phyloP scores from a whole-genome alignment of 1,140 invertebrate genomes.

The Himalopsyche phryganea region DNA sequence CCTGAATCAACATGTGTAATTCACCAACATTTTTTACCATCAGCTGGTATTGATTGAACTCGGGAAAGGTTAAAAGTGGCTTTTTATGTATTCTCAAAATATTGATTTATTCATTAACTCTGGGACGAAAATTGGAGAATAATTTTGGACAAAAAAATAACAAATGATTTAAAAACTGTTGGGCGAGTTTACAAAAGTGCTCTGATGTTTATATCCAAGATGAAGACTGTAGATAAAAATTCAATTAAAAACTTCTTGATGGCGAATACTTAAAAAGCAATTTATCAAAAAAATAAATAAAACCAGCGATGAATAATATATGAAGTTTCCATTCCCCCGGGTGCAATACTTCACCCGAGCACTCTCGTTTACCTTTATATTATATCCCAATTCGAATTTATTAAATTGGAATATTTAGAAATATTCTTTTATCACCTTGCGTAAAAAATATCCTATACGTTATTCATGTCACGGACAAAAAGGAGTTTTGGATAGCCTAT shows the following conservation, averaged over 20 bases:
- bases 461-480: neutral
- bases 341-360: slow-evolving; percentile 1
- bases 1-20: too few species aligned
- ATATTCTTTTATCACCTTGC: neutral
- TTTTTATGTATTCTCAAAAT: too few species aligned
- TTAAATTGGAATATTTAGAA: slow-evolving; percentile 3
- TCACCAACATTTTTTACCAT: too few species aligned
- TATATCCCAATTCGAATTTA: neutral
- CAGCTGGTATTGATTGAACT: too few species aligned
- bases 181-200: too few species aligned
- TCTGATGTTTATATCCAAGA: too few species aligned
- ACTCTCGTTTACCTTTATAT: slow-evolving; percentile 5
- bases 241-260: slow-evolving; percentile 18
- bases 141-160: too few species aligned
- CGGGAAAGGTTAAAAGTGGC: too few species aligned
- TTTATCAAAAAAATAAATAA: slow-evolving; percentile 14
- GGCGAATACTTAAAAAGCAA: slow-evolving; percentile 22
- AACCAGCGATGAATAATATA: slow-evolving; percentile 18
- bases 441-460: slow-evolving; percentile 1
- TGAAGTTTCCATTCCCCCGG: slow-evolving; percentile 12
- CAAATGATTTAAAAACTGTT: too few species aligned
- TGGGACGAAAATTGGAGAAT: too few species aligned
- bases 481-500: too few species aligned
- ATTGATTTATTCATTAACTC: too few species aligned
- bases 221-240: slow-evolving; percentile 10